Evolutionary conservation across 2,113 vertebrate species (phyloP), one percentile per base, ranked within the genome.

Genomic region (Mus pahari): DNA sequence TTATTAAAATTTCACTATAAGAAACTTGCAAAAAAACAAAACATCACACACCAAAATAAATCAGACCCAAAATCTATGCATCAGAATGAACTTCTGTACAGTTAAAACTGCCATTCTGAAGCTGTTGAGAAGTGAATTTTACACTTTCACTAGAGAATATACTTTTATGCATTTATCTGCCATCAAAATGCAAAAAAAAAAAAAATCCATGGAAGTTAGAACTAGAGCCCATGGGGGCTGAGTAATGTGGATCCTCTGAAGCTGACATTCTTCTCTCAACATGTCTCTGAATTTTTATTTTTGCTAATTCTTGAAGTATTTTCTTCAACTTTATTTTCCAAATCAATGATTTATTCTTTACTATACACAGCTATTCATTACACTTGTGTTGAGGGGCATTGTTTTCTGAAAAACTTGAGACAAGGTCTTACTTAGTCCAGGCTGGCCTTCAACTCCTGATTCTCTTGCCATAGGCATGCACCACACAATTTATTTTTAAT

Each of bases 321-420:
- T 66, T 8, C 3, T 55, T 62, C 60, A 92, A 84, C 10, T 87
- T 82, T 86, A 82, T 53, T 36, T 95, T 86, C 14, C 39, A 95
- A 45, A 91, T 77, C 20, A 68, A 87, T 55, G 87, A 66, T 79
- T 58, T 39, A 0, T 55, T 26, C 36, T 82, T 60, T 60, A n/a
- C 36, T 26, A 39, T 81, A 53, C 55, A 60, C 12, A 83, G 62
- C 60, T 45, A 73, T 74, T 73, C 78, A 83, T 31, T 17, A 62
- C 8, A 58, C n/a, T 58, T 60, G 10, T 20, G 2, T 48, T 1
- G 19, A 4, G 7, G 16, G 31, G 36, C 31, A 10, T 78, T 81
- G 55, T 92, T 90, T 73, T 92, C n/a, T 12, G 84, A 90, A 81
- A 95, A 86, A 33, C 82, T 45, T 48, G 42, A 66, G 62, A 45